These are phyloP conservation scores for Thaleichthys pacificus DNA, from an alignment of 2,797 vertebrate genomes.

Conservation along the genomic window DNA sequence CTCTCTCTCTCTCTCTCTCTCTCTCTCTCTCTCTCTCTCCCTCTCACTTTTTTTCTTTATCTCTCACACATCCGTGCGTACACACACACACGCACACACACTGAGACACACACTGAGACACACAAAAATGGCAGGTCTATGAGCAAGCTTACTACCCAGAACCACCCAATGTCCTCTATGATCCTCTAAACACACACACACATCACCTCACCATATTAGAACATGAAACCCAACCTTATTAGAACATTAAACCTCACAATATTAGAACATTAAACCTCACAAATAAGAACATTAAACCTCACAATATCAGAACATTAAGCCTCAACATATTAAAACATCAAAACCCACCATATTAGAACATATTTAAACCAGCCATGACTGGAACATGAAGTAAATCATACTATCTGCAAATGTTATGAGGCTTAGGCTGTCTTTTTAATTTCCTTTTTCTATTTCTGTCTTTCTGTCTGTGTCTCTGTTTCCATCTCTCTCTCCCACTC, in stretches of 20 bases:
- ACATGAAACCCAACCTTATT: background rate
- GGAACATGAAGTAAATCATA: too few relatives aligned
- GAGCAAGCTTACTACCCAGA: background rate
- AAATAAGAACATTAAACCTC: too few relatives aligned
- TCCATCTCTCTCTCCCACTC: too few relatives aligned
- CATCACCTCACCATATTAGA: background rate
- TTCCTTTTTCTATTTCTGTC: too few relatives aligned
- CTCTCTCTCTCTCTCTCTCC: too few relatives aligned
- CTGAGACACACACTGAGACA: constrained; percentile 2
- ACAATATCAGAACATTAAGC: too few relatives aligned
- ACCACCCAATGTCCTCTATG: background rate
- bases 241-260: background rate
- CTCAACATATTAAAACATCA: background rate
- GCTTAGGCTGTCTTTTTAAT: too few relatives aligned
- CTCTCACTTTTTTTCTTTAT: too few relatives aligned
- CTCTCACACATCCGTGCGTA: background rate
- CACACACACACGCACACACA: constrained; percentile 10
- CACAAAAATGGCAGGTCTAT: background rate
- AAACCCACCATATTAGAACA: background rate
- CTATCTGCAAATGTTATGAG: too few relatives aligned
- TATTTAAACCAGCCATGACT: background rate
- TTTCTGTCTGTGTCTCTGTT: too few relatives aligned
- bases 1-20: too few relatives aligned
- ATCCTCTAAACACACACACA: constrained; percentile 14
- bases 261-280: background rate